These are phyloP conservation scores for Aspiorhynchus laticeps DNA, from an alignment of 2,113 vertebrate genomes.

Conservation along the genomic window DNA sequence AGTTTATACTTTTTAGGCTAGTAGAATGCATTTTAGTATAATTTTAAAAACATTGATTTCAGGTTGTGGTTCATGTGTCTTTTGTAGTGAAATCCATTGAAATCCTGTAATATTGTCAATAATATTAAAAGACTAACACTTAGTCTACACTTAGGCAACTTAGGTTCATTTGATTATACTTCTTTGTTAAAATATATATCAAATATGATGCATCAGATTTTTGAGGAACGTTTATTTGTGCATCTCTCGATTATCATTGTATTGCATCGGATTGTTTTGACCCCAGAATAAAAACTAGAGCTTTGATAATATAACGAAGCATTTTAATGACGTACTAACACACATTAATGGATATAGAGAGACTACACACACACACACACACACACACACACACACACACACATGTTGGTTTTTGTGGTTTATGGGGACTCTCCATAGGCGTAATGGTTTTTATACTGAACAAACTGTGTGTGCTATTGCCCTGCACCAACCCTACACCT, in stretches of 20 bases:
- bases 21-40: not conserved
- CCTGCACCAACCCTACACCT: no score
- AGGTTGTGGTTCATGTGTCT: not conserved
- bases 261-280: not conserved
- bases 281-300: not conserved
- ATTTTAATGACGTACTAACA: not conserved
- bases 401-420: no score
- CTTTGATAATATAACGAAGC: not conserved
- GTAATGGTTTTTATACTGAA: no score
- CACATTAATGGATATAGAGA: not conserved
- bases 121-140: no score
- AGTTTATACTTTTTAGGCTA: no score
- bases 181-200: not conserved
- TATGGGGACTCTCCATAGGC: no score
- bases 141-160: no score
- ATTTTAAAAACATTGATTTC: not conserved
- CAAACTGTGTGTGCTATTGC: no score
- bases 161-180: no score
- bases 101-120: no score
- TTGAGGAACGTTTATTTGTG: not conserved
- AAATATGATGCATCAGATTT: not conserved
- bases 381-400: no score
- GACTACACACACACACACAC: no score
- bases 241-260: not conserved
- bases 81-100: not conserved